Evolutionary conservation across 2,113 vertebrate genomes (phyloP).

Genomic region (Grammomys surdaster): DNA sequence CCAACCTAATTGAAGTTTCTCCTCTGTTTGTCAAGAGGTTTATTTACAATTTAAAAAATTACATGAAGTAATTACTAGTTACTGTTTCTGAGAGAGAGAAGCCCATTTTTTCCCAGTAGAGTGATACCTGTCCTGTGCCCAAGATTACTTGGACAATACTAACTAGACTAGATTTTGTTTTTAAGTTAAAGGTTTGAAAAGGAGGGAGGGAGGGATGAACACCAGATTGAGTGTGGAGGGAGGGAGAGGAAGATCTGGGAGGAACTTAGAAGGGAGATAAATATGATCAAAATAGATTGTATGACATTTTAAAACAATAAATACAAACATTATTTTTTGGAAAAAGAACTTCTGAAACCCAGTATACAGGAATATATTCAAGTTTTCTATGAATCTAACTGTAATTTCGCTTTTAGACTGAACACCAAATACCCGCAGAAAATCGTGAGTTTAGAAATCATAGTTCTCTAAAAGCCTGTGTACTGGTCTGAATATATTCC

Average conservation of each 20-base stretch:
- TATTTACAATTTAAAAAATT: background rate
- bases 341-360: background rate
- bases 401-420: background rate
- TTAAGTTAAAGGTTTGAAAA: background rate
- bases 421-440: background rate
- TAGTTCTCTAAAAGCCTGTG: background rate
- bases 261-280: background rate
- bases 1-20: background rate
- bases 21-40: background rate
- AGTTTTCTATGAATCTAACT: background rate
- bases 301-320: background rate
- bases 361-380: background rate
- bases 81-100: background rate
- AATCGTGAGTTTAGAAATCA: background rate
- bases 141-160: background rate
- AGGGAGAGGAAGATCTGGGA: background rate
- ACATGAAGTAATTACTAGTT: too few species aligned
- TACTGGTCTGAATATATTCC: background rate
- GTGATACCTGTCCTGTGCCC: background rate
- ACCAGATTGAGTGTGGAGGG: background rate
- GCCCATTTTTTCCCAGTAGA: background rate
- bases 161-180: background rate
- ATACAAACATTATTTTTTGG: background rate
- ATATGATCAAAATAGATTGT: too few species aligned
- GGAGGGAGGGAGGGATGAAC: fast-evolving